A percentile compares a stretch with the other conserved stretches of the same genome.
Evolutionary conservation across 92 coral and sea anemone genomes (phyloP).

Genomic region (Montipora capitata): DNA sequence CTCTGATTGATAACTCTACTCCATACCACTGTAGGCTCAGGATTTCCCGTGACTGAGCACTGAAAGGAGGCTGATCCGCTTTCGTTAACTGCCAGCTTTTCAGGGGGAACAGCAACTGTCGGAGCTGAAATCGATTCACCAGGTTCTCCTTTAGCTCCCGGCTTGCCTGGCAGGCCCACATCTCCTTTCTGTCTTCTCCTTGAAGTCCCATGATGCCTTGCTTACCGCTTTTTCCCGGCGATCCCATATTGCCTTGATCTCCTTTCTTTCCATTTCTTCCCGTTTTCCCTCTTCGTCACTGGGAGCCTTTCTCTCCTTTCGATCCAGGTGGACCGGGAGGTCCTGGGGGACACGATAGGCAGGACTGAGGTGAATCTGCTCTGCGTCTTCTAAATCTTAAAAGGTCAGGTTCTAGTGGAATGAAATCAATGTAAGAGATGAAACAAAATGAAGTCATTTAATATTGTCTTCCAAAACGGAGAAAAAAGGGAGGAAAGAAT

Average conservation of each 20-base stretch:
- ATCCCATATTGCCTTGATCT: slow-evolving; percentile 40
- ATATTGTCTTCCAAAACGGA: too few relatives aligned
- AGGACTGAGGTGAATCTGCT: not conserved
- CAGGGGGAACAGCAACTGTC: slow-evolving; percentile 40
- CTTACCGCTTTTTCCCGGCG: slow-evolving; percentile 23
- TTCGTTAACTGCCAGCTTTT: slow-evolving; percentile 54
- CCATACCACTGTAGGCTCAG: slow-evolving; percentile 59
- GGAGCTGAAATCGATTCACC: slow-evolving; percentile 54
- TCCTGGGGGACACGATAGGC: slow-evolving; percentile 33
- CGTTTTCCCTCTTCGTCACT: not conserved
- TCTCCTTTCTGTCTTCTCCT: not conserved
- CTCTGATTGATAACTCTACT: slow-evolving; percentile 15
- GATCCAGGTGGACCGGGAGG: slow-evolving; percentile 58
- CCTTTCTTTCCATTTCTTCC: slow-evolving; percentile 43
- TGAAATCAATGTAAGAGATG: too few relatives aligned
- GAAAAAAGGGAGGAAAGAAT: too few relatives aligned
- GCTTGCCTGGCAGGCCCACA: slow-evolving; percentile 3
- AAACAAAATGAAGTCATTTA: too few relatives aligned
- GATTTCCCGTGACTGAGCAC: slow-evolving; percentile 61
- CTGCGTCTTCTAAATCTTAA: too few relatives aligned
- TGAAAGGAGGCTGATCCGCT: slow-evolving; percentile 51
- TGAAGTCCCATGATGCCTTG: slow-evolving; percentile 45
- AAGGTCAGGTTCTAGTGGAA: too few relatives aligned
- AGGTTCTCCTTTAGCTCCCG: slow-evolving; percentile 57
- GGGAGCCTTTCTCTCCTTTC: slow-evolving; percentile 25